These are phyloP conservation scores for Megaceryle torquata DNA, from an alignment of 2,113 vertebrate species.

Conservation along the genomic window DNA sequence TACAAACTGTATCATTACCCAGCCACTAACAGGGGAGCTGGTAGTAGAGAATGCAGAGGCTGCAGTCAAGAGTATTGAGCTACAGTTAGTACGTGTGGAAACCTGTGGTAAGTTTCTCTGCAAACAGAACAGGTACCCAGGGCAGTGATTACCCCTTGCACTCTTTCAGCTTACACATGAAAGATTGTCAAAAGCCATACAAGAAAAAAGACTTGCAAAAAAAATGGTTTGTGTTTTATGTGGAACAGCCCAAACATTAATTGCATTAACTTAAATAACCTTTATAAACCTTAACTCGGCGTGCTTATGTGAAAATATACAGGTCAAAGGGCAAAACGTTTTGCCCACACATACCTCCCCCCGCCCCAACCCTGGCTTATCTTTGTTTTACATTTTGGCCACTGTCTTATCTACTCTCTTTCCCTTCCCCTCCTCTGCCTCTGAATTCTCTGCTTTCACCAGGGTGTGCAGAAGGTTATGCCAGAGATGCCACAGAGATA, in stretches of 20 bases:
- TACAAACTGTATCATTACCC: constrained; percentile 89
- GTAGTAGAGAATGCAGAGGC: constrained; percentile 89
- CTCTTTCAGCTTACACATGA: no score
- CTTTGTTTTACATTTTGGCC: not conserved
- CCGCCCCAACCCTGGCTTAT: fast-evolving
- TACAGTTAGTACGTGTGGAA: constrained; percentile 95
- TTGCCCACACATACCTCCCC: fast-evolving
- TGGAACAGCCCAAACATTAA: not conserved
- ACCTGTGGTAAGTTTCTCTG: constrained; percentile 85
- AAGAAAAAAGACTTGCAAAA: not conserved
- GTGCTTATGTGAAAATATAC: not conserved
- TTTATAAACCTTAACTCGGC: fast-evolving
- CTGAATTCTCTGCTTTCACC: not conserved
- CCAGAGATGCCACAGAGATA: constrained; percentile 94
- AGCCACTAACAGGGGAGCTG: constrained; percentile 90
- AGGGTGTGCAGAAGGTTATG: constrained; percentile 97
- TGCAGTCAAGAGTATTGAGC: constrained; percentile 88
- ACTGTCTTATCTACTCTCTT: not conserved
- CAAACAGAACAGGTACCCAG: fast-evolving
- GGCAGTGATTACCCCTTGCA: no score
- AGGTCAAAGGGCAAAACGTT: not conserved
- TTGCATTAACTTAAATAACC: not conserved
- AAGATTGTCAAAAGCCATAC: not conserved
- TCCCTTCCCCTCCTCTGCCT: not conserved
- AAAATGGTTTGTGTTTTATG: not conserved